phyloP scores from a whole-genome alignment of 2,888 invertebrate genomes.

The Orthosia incerta region DNA sequence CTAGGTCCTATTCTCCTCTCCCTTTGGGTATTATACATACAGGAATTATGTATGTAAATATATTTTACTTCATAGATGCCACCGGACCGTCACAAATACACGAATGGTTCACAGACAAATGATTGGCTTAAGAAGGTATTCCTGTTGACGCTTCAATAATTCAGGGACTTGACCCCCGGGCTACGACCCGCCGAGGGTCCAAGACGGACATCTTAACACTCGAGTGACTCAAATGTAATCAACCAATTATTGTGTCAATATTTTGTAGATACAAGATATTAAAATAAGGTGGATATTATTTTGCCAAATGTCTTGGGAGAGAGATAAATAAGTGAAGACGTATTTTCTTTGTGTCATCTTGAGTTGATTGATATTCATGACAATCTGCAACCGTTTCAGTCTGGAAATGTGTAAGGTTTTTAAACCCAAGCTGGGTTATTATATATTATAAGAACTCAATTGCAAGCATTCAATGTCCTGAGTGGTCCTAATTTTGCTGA shows the following conservation, averaged over 20 bases:
- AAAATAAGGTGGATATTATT: neutral
- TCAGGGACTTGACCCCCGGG: constrained; percentile 38
- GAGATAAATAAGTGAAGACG: neutral
- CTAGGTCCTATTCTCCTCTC: too few species aligned
- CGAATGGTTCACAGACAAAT: constrained; percentile 41
- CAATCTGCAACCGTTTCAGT: neutral
- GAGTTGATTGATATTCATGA: neutral
- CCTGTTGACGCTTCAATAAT: constrained; percentile 39
- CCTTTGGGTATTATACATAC: neutral
- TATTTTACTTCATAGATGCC: neutral
- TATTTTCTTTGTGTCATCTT: neutral
- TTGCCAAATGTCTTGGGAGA: neutral
- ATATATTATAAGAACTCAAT: too few species aligned
- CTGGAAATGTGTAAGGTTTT: neutral
- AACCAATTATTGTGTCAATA: constrained; percentile 37
- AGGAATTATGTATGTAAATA: neutral
- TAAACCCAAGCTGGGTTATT: too few species aligned
- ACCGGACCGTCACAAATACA: constrained; percentile 5
- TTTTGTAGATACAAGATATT: constrained; percentile 2
- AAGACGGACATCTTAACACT: constrained; percentile 36
- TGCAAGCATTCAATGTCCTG: too few species aligned
- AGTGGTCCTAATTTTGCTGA: too few species aligned
- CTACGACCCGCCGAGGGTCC: constrained; percentile 18
- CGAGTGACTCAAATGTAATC: constrained; percentile 40
- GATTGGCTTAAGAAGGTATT: constrained; percentile 38